Percentiles rank a stretch among this genome's conserved stretches.
Conservation (phyloP, 2,888 invertebrate species). For the Arenicola marina region DNA sequence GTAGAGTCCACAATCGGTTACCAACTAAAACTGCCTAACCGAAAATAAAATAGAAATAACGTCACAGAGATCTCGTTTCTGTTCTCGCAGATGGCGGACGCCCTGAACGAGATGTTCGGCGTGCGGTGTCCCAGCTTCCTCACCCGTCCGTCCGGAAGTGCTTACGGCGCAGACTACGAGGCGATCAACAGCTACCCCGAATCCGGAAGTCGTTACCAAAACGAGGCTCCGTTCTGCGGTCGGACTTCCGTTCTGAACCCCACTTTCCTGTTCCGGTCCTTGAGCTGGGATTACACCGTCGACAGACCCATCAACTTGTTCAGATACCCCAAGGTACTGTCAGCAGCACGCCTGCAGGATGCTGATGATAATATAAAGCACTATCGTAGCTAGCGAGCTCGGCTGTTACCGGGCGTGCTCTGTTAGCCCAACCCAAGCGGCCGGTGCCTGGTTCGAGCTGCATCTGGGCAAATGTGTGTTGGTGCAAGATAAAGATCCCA, state of each 20-base stretch:
- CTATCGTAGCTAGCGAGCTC: no score
- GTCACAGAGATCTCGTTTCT: not conserved
- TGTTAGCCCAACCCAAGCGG: no score
- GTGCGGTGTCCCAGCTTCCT: conserved; percentile 22
- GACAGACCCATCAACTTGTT: conserved; percentile 2
- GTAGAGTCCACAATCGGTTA: no score
- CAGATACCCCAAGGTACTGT: not conserved
- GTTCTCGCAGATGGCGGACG: conserved; percentile 11
- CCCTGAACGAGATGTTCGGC: conserved; percentile 14
- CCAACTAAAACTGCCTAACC: no score
- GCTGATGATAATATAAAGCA: no score
- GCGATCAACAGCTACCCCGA: not conserved
- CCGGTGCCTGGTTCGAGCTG: no score
- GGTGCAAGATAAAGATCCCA: no score
- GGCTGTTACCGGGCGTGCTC: no score
- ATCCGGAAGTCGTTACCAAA: conserved; percentile 2
- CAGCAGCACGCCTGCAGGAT: no score
- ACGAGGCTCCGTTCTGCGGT: conserved; percentile 11
- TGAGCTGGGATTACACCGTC: no score
- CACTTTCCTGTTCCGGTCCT: conserved; percentile 9
- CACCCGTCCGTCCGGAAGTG: not conserved
- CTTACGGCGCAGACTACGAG: conserved; percentile 17
- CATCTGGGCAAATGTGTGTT: no score
- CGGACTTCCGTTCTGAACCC: not conserved
- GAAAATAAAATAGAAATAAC: no score